Evolutionary conservation across 2,888 invertebrate species (phyloP).

Genomic region (Phlogophora meticulosa): DNA sequence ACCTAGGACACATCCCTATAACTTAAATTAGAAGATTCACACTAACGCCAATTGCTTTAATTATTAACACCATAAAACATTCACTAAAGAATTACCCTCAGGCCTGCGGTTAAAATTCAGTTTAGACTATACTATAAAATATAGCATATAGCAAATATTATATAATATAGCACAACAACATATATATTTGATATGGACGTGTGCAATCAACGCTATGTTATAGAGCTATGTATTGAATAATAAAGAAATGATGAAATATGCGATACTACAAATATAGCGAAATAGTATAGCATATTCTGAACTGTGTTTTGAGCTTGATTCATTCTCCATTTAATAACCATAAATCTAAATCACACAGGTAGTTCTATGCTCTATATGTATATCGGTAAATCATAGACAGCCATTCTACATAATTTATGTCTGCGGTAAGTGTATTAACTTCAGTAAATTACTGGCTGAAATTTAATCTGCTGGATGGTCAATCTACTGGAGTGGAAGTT

Average conservation of each 20-base stretch:
- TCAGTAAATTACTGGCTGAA: slow-evolving; percentile 50
- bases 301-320: too few relatives aligned
- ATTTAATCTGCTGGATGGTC: slow-evolving; percentile 56
- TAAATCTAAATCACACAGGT: slow-evolving; percentile 53
- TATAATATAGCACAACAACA: too few relatives aligned
- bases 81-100: slow-evolving; percentile 5
- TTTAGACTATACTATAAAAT: too few relatives aligned
- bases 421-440: slow-evolving; percentile 46
- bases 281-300: too few relatives aligned
- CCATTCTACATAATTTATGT: slow-evolving; percentile 55
- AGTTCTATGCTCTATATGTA: slow-evolving; percentile 14
- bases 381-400: slow-evolving; percentile 33
- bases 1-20: too few relatives aligned
- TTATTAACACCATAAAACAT: neutral
- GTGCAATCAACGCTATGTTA: too few relatives aligned
- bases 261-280: too few relatives aligned
- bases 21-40: neutral
- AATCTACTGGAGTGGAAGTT: slow-evolving; percentile 47
- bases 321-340: slow-evolving; percentile 36
- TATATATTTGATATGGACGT: too few relatives aligned
- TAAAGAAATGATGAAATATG: too few relatives aligned
- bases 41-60: slow-evolving; percentile 3
- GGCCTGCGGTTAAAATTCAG: slow-evolving; percentile 7
- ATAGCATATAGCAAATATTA: too few relatives aligned
- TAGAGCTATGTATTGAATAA: too few relatives aligned